phyloP scores from a whole-genome alignment of 2,113 vertebrate species.

The Odontesthes bonariensis region DNA sequence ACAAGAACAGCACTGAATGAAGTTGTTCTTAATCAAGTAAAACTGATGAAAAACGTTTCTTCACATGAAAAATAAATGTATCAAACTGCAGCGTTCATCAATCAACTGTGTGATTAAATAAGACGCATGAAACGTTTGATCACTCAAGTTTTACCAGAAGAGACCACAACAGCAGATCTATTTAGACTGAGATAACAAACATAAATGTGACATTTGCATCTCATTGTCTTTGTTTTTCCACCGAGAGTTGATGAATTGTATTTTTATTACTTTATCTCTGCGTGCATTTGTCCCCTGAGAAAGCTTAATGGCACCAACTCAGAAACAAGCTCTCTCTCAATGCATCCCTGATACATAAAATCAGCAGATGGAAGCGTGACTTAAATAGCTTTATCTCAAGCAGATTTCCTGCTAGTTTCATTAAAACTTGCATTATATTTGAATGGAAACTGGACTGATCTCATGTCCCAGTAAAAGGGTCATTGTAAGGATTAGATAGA shows the following conservation, averaged over 20 bases:
- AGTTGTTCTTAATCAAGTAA: neutral
- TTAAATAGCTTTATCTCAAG: too few species aligned
- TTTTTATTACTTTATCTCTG: too few species aligned
- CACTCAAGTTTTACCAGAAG: neutral
- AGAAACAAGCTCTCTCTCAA: too few species aligned
- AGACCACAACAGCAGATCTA: neutral
- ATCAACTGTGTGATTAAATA: neutral
- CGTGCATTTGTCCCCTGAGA: too few species aligned
- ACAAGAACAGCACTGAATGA: neutral
- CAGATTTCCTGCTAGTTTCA: too few species aligned
- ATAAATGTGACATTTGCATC: too few species aligned
- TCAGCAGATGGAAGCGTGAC: neutral
- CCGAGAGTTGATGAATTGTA: too few species aligned
- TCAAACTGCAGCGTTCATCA: neutral
- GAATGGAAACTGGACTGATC: neutral
- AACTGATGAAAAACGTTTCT: neutral
- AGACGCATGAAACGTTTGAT: neutral
- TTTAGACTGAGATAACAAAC: too few species aligned
- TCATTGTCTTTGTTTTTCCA: too few species aligned
- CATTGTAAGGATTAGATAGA: neutral
- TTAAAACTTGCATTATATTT: neutral
- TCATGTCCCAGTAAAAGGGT: neutral
- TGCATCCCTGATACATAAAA: neutral
- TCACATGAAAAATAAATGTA: neutral
- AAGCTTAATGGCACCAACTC: too few species aligned